Base-by-base conservation (phyloP, 2,113 vertebrate species). In the Lipophrys pholis region DNA sequence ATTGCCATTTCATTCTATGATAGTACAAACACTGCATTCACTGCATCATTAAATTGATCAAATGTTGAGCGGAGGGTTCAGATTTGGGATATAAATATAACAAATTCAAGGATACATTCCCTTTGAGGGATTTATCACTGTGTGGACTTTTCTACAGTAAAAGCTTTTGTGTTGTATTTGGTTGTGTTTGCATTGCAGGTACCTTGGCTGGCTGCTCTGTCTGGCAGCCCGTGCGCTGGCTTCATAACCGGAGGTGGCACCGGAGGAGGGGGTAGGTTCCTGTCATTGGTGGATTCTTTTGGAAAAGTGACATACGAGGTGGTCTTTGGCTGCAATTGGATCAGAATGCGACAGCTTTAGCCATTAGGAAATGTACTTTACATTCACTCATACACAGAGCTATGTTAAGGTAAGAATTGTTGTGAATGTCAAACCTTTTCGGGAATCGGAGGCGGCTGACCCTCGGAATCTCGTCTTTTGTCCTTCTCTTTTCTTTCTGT, bases 161-260 rank as follows among this genome's bases (percentile, higher is more conserved):
- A 30, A 30, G 21, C 21, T 30, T 30, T 30, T 30, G 21, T 30
- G 21, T 30, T 30, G 21, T 30, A 30, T 30, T 30, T 30, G 21
- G 21, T 30, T 30, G 21, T 30, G 21, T 30, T 30, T 30, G 21
- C 21, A 30, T 30, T 30, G 36, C 14, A 45, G 40, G 60, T 78
- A 94, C 93, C 93, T 91, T 93, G 93, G 67, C 90, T 94, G 68
- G 91, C 90, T 39, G 93, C 87, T 69, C 90, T 76, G 66, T 92
- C 91, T 53, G 86, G 82, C 77, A 92, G 70, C 56, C 85, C 90
- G 14, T 87, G 71, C 3, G 36, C 12, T 10, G 84, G 79, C 72
- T 82, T 94, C 74, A 62, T 56, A 55, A 75, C 49, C 59, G 92
- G 83, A 65, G 91, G 88, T 0, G 92, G 92, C 15, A 89, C 71